These are phyloP conservation scores for Nymphalis c-album DNA, from an alignment of 2,888 invertebrate genomes.

Conservation along the genomic window DNA sequence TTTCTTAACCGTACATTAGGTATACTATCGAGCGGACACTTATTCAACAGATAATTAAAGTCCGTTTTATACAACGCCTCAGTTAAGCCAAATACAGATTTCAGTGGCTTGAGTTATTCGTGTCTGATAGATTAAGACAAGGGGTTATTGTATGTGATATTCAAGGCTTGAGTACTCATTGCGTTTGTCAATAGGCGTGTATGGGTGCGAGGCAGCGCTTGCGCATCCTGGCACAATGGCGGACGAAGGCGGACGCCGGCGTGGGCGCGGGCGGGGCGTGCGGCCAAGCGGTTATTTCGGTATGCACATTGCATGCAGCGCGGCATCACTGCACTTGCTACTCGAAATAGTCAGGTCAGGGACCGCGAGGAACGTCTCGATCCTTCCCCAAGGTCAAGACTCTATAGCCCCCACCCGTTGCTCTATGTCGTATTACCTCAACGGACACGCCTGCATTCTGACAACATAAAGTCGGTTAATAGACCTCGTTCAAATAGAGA, in stretches of 20 bases:
- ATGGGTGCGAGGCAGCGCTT: conserved; percentile 39
- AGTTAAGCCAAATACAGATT: conserved; percentile 39
- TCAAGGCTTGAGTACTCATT: conserved; percentile 15
- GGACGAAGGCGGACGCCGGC: conserved; percentile 42
- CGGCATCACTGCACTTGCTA: conserved; percentile 75
- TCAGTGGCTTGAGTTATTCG: conserved; percentile 34
- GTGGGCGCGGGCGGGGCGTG: conserved; percentile 58
- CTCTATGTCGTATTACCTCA: conserved; percentile 49
- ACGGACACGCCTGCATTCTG: conserved; percentile 52
- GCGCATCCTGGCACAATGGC: conserved; percentile 61
- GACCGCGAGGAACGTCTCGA: conserved; percentile 77
- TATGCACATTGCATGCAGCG: conserved; percentile 81
- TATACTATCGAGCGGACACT: conserved; percentile 65
- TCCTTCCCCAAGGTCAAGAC: conserved; percentile 81
- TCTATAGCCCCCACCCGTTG: conserved; percentile 52
- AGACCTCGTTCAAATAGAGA: conserved; percentile 39
- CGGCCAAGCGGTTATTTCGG: conserved; percentile 77
- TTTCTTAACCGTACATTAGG: conserved; percentile 69
- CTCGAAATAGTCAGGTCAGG: conserved; percentile 82
- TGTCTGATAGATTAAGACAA: conserved; percentile 37
- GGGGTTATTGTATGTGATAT: conserved; percentile 31
- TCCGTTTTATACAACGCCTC: conserved; percentile 37
- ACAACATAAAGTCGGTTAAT: conserved; percentile 45
- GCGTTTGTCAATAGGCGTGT: conserved; percentile 56
- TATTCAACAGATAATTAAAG: conserved; percentile 59